Evolutionary conservation across 2,113 vertebrate genomes (phyloP), one percentile per base, ranked within the genome.

Genomic region (Reinhardtius hippoglossoides): DNA sequence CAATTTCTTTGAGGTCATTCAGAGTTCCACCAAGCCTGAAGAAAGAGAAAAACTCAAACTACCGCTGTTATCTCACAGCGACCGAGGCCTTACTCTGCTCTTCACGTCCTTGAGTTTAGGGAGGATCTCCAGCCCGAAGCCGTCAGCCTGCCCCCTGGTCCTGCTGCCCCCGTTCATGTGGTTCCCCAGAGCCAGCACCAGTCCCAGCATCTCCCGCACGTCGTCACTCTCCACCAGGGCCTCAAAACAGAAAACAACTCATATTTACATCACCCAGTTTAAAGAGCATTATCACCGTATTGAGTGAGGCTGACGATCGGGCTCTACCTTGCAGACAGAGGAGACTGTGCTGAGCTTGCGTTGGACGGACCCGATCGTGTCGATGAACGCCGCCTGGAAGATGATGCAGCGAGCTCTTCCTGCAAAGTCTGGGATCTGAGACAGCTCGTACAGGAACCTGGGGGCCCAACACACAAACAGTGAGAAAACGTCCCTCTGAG

Each of bases 21-120:
- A n/a, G n/a, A n/a, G 35, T 9, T 37, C 35, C 6, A 31, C 31
- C 31, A 31, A 8, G 9, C 35, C 35, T 37, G 35, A 37, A 37
- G 40, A 42, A 42, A 42, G 4, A 48, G 44, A 48, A 5, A n/a
- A 42, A 42, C 40, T 13, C 40, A 0, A 42, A 13, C 4, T 15
- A 3, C 42, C 21, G 4, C 18, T 6, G 12, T 21, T 40, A n/a
- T 44, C 24, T 16, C 13, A 8, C 31, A 58, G 14, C 24, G 1
- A n/a, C 23, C 15, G 9, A 16, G 44, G n/a, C 0, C 71, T 94
- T 92, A 98, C 97, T 90, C 94, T 96, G 91, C 97, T 99, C 90
- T 99, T 99, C 83, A 99, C 97, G 21, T 99, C 98, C 87, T 98
- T 99, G 62, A 99, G 95, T 86, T 98, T 98, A 5, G 97, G 97